Evolutionary conservation across 2,113 vertebrate genomes (phyloP), one percentile per base, ranked within the genome.

Genomic region (Semicossyphus pulcher): DNA sequence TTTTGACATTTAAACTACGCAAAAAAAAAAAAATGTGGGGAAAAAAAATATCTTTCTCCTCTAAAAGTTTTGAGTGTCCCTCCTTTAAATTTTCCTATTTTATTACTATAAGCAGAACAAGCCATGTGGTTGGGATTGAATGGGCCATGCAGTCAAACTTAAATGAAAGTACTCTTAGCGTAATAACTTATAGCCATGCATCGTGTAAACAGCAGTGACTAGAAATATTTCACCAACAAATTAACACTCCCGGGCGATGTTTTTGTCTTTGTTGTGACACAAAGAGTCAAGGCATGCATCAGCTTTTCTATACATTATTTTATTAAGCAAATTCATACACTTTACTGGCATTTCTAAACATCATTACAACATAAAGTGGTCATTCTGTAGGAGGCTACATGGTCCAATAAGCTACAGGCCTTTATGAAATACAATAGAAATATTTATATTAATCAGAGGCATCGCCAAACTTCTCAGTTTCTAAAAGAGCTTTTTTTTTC

Each of bases 371-470:
- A 83, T 77, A 44, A 81, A 84, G 67, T 60, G 48, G 52, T 81
- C 75, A 25, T 57, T 67, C 73, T 65, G 49, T 45, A 59, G 20
- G 54, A 79, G 57, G 52, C 84, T 92, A 90, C 34, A n/a, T 31
- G 53, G 42, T 71, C 74, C 69, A 7, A 51, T 72, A 85, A 72
- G 72, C 90, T 91, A 92, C 78, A 67, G 57, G 58, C 61, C 60
- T 84, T 68, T 67, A 69, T 62, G 70, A 76, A 80, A 89, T 72
- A 87, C 71, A 81, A 79, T 87, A 85, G 63, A 89, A 89, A 87
- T 91, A 90, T 89, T 91, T 89, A 89, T 90, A 91, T 92, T 91
- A 89, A 81, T 89, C 71, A 75, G 58, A 83, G 70, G 69, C 83
- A 75, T 61, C 39, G 68, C 81, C 69, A 68, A 77, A 85, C 64